A percentile compares a stretch with the other conserved stretches of the same genome.
phyloP scores from a whole-genome alignment of 2,113 vertebrate species.

The Pontoporia blainvillei region DNA sequence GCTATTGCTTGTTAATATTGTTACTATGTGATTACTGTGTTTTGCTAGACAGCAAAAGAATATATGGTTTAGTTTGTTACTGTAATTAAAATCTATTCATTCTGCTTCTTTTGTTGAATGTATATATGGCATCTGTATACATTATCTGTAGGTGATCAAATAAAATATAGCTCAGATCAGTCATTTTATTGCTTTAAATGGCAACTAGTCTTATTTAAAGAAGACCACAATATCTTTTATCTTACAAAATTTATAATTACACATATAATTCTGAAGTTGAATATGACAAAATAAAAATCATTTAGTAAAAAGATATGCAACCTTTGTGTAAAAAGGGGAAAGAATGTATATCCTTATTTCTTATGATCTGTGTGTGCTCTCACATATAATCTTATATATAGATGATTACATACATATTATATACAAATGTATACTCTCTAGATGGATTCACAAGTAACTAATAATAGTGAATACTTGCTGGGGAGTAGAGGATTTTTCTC shows the following conservation, averaged over 20 bases:
- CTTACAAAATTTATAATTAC: not conserved
- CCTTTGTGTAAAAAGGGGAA: not conserved
- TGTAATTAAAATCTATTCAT: slow-evolving; percentile 9
- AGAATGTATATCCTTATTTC: not conserved
- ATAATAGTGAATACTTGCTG: not conserved
- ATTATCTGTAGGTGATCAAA: not conserved
- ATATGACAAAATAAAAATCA: not conserved
- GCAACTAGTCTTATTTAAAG: not conserved
- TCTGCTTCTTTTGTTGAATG: not conserved
- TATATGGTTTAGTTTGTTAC: not conserved
- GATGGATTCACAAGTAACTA: not conserved
- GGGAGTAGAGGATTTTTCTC: not conserved
- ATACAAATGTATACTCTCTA: not conserved
- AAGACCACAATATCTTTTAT: not conserved
- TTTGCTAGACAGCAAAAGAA: not conserved
- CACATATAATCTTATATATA: not conserved
- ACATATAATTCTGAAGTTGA: not conserved
- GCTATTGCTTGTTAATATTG: not conserved
- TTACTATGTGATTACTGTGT: not conserved
- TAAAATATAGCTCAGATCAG: not conserved
- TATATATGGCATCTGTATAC: not conserved
- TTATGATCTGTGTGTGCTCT: not conserved
- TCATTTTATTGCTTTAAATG: not conserved
- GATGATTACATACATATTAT: not conserved
- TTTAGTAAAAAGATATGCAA: not conserved